These are phyloP conservation scores for Chionis minor DNA, from an alignment of 2,113 vertebrate species.

Conservation along the genomic window DNA sequence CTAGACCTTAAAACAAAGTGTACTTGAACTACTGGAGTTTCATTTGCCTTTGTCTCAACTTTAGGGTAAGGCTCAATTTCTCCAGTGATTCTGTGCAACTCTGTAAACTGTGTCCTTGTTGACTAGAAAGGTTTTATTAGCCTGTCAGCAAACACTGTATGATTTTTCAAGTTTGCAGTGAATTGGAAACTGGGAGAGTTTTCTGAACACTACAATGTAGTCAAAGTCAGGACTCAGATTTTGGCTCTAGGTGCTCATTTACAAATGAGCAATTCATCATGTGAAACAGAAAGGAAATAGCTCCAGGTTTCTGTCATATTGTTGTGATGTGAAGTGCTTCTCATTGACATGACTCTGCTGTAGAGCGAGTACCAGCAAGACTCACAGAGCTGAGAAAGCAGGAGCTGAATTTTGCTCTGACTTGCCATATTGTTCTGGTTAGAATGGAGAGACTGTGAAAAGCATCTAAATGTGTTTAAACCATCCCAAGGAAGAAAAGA, in stretches of 20 bases:
- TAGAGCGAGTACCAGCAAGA: background rate
- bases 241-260: slow-evolving; percentile 46
- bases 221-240: slow-evolving; percentile 36
- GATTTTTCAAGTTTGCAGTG: background rate
- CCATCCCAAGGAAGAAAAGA: background rate
- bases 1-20: background rate
- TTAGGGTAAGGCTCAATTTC: background rate
- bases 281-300: slow-evolving; percentile 23
- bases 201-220: background rate
- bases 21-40: background rate
- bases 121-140: background rate
- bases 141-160: background rate
- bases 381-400: background rate
- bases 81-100: background rate
- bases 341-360: background rate
- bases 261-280: slow-evolving; percentile 63
- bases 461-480: background rate
- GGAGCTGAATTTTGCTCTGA: background rate
- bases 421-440: background rate
- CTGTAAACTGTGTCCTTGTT: background rate
- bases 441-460: background rate
- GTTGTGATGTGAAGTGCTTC: background rate
- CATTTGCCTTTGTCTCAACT: background rate
- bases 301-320: slow-evolving; percentile 34
- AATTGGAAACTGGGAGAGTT: background rate